Evolutionary conservation across 2,113 vertebrate species (phyloP), one percentile per base, ranked within the genome.

Genomic region (Anseranas semipalmata): DNA sequence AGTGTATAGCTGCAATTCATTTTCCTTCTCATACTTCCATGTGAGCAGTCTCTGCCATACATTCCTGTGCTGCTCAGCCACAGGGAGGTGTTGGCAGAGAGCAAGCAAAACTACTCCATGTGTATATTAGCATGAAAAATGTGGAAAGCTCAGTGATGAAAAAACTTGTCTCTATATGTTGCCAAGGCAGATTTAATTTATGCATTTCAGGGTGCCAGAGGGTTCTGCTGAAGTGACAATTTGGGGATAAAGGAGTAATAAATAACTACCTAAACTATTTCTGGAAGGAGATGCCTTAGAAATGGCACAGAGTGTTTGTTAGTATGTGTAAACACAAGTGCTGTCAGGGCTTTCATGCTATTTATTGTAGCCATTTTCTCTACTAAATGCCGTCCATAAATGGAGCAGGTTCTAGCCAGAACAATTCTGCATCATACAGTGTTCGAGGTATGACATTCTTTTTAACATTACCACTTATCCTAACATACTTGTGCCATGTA

Each of bases 1-100:
- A 85, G 43, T 9, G 39, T 56, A 80, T 43, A 67, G 75, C 67
- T 88, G 58, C 56, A 74, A 35, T 63, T 77, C 88, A 46, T 85
- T 91, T 90, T 89, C 45, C 55, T 84, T 95, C 84, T 93, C 73
- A 25, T 75, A 74, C 33, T 91, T 93, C 39, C 73, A 59, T 53
- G 48, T 48, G 75, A 94, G 68, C 50, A 90, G 17, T 77, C 63
- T 92, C 72, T 86, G 82, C 85, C 72, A 70, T 56, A 46, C 82
- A 92, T 96, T 96, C 90, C 95, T 90, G 68, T 25, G 73, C 8
- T 68, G 63, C 90, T 92, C 75, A 84, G 90, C 88, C 90, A 88
- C 75, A 74, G 46, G 59, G 80, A 2, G 4, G 55, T 59, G 75
- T 50, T 94, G 90, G 82, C 90, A 88, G 82, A 60, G 28, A 93